These are phyloP conservation scores for Oscheius sp. DNA, from an alignment of 2,888 invertebrate species.

Conservation along the genomic window DNA sequence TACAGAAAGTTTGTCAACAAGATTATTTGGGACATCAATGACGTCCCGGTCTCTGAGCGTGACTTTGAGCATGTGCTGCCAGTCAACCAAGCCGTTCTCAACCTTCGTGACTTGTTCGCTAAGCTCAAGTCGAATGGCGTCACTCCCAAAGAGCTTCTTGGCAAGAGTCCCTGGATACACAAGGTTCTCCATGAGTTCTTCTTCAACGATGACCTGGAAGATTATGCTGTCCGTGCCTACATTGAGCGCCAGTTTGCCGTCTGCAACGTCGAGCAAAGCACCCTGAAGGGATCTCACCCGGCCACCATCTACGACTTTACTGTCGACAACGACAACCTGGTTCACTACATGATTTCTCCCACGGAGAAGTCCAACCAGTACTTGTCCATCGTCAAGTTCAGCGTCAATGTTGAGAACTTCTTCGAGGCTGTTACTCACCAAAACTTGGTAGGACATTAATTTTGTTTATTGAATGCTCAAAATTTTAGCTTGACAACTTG, in stretches of 20 bases:
- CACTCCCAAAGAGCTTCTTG: slow-evolving; percentile 37
- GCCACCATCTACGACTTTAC: slow-evolving; percentile 45
- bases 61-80: slow-evolving; percentile 38
- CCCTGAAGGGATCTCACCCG: slow-evolving; percentile 15
- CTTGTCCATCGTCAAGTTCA: slow-evolving; percentile 47
- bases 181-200: slow-evolving; percentile 70
- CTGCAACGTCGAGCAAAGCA: slow-evolving; percentile 17
- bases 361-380: slow-evolving; percentile 40
- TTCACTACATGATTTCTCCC: slow-evolving; percentile 39
- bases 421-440: slow-evolving; percentile 36
- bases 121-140: slow-evolving; percentile 12
- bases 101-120: slow-evolving; percentile 35
- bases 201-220: slow-evolving; percentile 60
- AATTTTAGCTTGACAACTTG: slow-evolving; percentile 24
- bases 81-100: slow-evolving; percentile 39
- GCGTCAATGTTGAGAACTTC: slow-evolving; percentile 39
- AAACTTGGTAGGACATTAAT: slow-evolving; percentile 33
- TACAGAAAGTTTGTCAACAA: slow-evolving; percentile 53
- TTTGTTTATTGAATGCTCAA: background rate
- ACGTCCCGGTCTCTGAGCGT: slow-evolving; percentile 33
- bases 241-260: slow-evolving; percentile 49
- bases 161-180: slow-evolving; percentile 45
- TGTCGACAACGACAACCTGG: slow-evolving; percentile 40
- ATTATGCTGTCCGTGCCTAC: slow-evolving; percentile 53
- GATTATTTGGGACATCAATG: slow-evolving; percentile 44